Conservation (phyloP, 2,113 vertebrate species). For the Aphyosemion australe region DNA sequence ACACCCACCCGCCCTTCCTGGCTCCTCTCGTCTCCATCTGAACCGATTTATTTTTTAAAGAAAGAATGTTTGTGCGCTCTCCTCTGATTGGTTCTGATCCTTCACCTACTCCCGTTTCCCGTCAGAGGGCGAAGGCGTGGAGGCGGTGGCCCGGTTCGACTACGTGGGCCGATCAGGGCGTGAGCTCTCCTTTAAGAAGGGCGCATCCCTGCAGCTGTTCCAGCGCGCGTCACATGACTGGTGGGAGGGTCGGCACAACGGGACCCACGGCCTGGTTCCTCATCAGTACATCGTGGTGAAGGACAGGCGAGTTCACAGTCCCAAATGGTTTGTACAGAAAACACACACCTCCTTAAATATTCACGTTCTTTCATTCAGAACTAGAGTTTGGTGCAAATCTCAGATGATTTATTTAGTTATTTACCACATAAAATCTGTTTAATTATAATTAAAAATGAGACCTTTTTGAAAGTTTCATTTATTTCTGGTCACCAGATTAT, state of each 20-base stretch:
- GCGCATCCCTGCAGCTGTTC: conserved; percentile 91
- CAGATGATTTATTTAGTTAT: too few species aligned
- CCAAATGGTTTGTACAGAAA: conserved; percentile 43
- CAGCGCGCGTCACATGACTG: conserved; percentile 97
- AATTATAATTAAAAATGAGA: too few species aligned
- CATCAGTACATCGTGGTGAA: conserved; percentile 98
- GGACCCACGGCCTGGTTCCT: conserved; percentile 91
- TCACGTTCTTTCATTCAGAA: too few species aligned
- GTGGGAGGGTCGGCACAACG: conserved; percentile 97
- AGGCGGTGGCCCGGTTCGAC: conserved; percentile 97
- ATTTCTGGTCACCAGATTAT: too few species aligned
- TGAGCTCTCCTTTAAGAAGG: conserved; percentile 97
- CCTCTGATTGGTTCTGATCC: conserved; percentile 47
- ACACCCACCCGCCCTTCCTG: background rate
- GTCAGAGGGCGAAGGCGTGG: conserved; percentile 92
- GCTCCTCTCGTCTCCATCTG: conserved; percentile 15
- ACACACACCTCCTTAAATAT: background rate
- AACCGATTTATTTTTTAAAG: conserved; percentile 18
- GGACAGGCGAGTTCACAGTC: conserved; percentile 86
- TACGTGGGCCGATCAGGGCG: conserved; percentile 92
- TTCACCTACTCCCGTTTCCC: background rate
- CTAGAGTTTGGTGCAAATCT: too few species aligned
- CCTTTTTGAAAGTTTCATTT: too few species aligned
- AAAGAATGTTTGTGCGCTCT: conserved; percentile 13
- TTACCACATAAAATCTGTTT: too few species aligned